Percentiles rank a stretch among this genome's conserved stretches.
phyloP scores from a whole-genome alignment of 2,888 invertebrate genomes.

The Drosophila meridiana region DNA sequence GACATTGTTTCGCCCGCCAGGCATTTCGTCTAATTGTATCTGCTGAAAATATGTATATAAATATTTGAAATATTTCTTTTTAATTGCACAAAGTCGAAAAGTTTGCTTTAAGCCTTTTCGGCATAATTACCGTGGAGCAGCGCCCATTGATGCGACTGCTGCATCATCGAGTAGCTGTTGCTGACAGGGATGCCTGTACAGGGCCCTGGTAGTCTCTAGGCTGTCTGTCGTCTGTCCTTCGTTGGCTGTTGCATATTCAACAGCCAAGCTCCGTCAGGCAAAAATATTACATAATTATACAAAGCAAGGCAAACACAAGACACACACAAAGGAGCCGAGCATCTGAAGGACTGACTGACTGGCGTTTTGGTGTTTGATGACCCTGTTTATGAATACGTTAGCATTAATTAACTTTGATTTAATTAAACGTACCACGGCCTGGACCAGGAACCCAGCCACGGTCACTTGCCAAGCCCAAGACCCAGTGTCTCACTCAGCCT shows the following conservation, averaged over 20 bases:
- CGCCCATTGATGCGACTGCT: slow-evolving; percentile 33
- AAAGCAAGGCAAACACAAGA: slow-evolving; percentile 53
- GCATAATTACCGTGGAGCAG: slow-evolving; percentile 55
- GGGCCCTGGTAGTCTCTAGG: background rate
- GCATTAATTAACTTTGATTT: slow-evolving; percentile 84
- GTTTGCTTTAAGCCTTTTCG: slow-evolving; percentile 62
- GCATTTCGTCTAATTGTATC: slow-evolving; percentile 37
- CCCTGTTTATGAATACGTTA: slow-evolving; percentile 82
- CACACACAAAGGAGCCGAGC: slow-evolving; percentile 16
- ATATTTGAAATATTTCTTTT: slow-evolving; percentile 77
- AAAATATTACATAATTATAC: slow-evolving; percentile 78
- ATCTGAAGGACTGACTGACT: slow-evolving; percentile 36
- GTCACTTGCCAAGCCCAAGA: slow-evolving; percentile 57
- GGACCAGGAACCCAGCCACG: slow-evolving; percentile 19
- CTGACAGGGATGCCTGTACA: slow-evolving; percentile 39
- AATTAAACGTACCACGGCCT: slow-evolving; percentile 72
- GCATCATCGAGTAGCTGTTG: slow-evolving; percentile 46
- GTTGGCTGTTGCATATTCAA: slow-evolving; percentile 69
- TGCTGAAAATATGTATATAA: slow-evolving; percentile 56
- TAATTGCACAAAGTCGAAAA: slow-evolving; percentile 72
- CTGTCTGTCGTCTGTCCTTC: background rate
- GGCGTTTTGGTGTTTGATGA: slow-evolving; percentile 74
- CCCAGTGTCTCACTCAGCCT: slow-evolving; percentile 4
- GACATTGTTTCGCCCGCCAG: slow-evolving; percentile 37
- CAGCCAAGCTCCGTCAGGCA: slow-evolving; percentile 45